Percentiles rank a stretch among this genome's conserved stretches.
Evolutionary conservation across 2,797 vertebrate species (phyloP).

Genomic region (Sebastes minor): DNA sequence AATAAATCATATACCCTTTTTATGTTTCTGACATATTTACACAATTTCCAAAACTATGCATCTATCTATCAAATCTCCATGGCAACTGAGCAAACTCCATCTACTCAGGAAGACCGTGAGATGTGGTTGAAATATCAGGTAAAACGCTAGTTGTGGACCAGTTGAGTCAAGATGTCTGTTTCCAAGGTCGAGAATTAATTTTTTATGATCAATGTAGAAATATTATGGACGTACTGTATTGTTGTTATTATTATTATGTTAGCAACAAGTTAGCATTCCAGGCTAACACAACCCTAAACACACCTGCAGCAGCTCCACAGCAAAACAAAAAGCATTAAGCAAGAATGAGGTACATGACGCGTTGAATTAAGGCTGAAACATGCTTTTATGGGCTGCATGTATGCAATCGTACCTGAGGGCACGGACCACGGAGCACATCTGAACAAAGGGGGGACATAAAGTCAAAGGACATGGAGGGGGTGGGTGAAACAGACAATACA

Average conservation of each 20-base stretch:
- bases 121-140: neutral
- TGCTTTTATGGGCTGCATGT: neutral
- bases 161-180: neutral
- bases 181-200: neutral
- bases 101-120: neutral
- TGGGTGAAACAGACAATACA: no score
- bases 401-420: neutral
- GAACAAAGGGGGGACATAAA: accelerated
- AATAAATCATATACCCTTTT: neutral
- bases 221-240: neutral
- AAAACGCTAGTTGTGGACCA: neutral
- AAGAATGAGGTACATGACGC: neutral
- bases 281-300: neutral
- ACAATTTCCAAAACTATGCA: neutral
- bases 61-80: neutral
- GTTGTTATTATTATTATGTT: neutral
- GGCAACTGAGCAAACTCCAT: neutral
- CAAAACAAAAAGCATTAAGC: neutral
- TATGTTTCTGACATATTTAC: neutral
- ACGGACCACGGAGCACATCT: no score
- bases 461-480: no score
- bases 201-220: neutral
- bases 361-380: neutral
- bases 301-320: neutral
- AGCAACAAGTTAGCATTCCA: neutral